Percentiles rank a stretch among this genome's conserved stretches.
These are phyloP conservation scores for Alloscopus bannaensis DNA, from an alignment of 2,888 invertebrate genomes.

Conservation along the genomic window DNA sequence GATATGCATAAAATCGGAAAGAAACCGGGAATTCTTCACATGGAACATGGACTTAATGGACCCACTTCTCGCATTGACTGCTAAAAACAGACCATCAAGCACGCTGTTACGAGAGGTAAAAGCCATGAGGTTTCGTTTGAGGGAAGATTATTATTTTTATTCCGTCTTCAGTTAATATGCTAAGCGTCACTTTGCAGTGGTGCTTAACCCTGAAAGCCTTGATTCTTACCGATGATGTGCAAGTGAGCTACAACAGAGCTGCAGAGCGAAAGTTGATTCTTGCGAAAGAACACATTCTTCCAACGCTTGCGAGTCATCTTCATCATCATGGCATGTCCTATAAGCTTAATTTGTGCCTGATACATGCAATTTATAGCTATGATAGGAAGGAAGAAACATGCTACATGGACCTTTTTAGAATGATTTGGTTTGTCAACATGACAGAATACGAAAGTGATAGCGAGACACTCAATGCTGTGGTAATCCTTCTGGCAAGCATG, in stretches of 20 bases:
- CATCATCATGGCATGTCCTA: constrained; percentile 8
- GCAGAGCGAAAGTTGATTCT: constrained; percentile 66
- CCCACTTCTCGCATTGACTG: constrained; percentile 54
- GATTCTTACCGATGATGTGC: constrained; percentile 65
- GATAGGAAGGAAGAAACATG: too few species aligned
- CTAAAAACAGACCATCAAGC: constrained; percentile 12
- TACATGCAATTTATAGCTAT: too few species aligned
- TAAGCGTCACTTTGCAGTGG: constrained; percentile 62
- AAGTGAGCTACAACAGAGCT: constrained; percentile 68
- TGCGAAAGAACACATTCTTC: constrained; percentile 39
- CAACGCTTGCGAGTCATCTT: constrained; percentile 28
- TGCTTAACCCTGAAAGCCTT: constrained; percentile 67
- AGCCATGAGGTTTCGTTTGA: background rate
- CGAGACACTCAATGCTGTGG: constrained; percentile 66
- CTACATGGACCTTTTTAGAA: too few species aligned
- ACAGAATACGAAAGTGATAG: constrained; percentile 52
- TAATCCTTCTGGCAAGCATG: constrained; percentile 64
- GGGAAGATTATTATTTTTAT: too few species aligned
- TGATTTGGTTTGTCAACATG: too few species aligned
- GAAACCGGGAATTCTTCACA: constrained; percentile 66
- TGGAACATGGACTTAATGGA: constrained; percentile 45
- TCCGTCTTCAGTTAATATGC: background rate
- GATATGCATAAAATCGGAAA: constrained; percentile 68
- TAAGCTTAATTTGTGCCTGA: too few species aligned
- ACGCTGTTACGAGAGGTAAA: background rate